Base-by-base conservation (phyloP, 2,888 invertebrate genomes). In the Hydroisotoma schaefferi region DNA sequence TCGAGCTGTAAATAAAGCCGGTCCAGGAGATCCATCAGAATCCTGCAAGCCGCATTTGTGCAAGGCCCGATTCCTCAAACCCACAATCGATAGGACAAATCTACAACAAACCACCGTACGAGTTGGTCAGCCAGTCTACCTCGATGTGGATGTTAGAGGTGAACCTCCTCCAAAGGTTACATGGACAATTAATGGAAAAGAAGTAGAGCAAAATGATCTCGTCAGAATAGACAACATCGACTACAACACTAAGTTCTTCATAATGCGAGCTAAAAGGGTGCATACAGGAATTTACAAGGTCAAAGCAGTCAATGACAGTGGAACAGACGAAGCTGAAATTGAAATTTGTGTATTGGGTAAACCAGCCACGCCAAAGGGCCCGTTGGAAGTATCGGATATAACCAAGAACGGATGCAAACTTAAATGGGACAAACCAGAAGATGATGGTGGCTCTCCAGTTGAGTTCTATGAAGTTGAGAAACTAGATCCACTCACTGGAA, bases 401-500 rank as follows among this genome's bases (percentile, higher is more conserved):
- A 91, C 89, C 15, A 94, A 94, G 79, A 90, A 88, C 75, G 90
- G 93, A 28, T 94, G 93, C 77, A 89, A 90, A 65, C 81, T 95
- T 4, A 84, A 88, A 63, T 95, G 94, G 94, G 84, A 93, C 76
- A 91, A 92, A 75, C 94, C 94, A 0, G 89, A 92, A 8, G 52
- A 52, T 52, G 52, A 52, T 22, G 38, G 55, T 28, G 59, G 48
- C 20, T 80, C 87, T 29, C 94, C 94, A 43, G 85, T 99, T 71
- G 91, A 94, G 65, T 90, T 93, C 76, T 95, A 95, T 76, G 90
- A 91, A 80, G 92, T 99, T 74, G 94, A 95, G 79, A 92, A 91
- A 78, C 82, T 94, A 46, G 94, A 94, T 79, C 91, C 92, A 18
- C 83, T 88, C 55, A 90, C 92, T 47, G 92, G 92, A 64, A 85